Percentiles rank a stretch among this genome's conserved stretches.
These are phyloP conservation scores for Drosophila greeni DNA, from an alignment of 2,888 invertebrate species.

Conservation along the genomic window DNA sequence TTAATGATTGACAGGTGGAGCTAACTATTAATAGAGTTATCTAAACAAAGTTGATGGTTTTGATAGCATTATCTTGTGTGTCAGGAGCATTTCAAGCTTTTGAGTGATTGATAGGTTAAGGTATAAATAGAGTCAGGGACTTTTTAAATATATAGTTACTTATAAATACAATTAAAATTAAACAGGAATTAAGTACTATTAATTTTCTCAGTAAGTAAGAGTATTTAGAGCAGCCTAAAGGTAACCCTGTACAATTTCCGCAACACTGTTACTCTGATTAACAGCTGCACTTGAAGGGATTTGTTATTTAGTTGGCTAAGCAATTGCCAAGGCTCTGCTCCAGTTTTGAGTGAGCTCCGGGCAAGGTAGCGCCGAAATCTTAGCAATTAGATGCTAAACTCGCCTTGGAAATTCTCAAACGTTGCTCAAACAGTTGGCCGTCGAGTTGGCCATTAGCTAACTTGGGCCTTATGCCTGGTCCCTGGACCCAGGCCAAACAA, in stretches of 20 bases:
- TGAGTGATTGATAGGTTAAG: background rate
- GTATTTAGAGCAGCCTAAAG: no score
- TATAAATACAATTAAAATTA: no score
- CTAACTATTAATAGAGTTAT: conserved; percentile 7
- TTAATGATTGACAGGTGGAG: conserved; percentile 16
- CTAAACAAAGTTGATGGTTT: background rate
- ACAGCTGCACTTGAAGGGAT: conserved; percentile 4
- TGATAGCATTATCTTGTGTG: background rate
- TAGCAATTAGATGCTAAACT: conserved; percentile 32
- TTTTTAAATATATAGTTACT: no score
- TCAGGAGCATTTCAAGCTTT: no score
- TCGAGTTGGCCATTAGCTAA: conserved; percentile 63
- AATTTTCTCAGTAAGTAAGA: background rate
- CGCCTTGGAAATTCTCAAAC: conserved; percentile 62
- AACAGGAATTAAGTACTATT: background rate
- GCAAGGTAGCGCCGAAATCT: conserved; percentile 30
- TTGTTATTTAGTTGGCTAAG: conserved; percentile 4
- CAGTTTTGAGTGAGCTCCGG: conserved; percentile 19
- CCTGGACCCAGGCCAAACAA: conserved; percentile 49
- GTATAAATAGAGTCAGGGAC: no score
- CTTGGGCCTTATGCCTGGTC: conserved; percentile 20
- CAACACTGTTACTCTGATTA: conserved; percentile 2
- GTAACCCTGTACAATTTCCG: background rate
- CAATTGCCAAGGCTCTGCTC: conserved; percentile 24
- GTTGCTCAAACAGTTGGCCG: conserved; percentile 61